phyloP scores from a whole-genome alignment of 2,797 vertebrate genomes.

The Artibeus jamaicensis region DNA sequence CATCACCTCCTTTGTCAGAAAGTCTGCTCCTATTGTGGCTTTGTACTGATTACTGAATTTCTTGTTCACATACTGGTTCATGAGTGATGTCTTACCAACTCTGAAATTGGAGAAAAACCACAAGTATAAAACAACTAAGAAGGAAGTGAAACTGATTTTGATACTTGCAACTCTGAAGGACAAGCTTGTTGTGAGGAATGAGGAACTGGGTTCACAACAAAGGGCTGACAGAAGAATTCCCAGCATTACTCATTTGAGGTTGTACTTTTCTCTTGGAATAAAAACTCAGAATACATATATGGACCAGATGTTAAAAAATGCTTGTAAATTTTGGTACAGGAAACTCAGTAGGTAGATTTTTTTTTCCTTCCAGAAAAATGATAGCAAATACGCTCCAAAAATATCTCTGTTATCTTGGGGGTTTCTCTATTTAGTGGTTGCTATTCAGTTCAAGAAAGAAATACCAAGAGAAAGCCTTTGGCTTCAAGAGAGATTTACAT shows the following conservation, averaged over 20 bases:
- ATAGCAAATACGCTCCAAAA: not conserved
- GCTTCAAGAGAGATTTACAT: not conserved
- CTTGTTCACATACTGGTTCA: slow-evolving; percentile 99
- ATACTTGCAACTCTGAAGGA: not conserved
- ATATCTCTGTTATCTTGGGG: not conserved
- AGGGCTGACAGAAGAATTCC: not conserved
- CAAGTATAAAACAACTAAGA: not conserved
- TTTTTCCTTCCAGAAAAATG: not conserved
- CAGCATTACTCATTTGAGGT: not conserved
- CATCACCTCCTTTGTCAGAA: slow-evolving; percentile 99
- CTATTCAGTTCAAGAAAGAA: not conserved
- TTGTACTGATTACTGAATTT: slow-evolving; percentile 99
- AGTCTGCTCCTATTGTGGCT: slow-evolving; percentile 99
- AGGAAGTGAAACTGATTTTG: not conserved
- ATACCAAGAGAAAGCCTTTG: not conserved
- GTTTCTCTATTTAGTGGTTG: not conserved
- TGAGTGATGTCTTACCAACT: slow-evolving; percentile 98
- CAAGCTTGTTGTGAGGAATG: not conserved
- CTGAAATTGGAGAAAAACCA: slow-evolving; percentile 79
- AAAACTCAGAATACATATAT: not conserved
- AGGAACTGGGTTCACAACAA: not conserved
- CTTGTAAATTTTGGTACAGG: not conserved
- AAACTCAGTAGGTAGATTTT: not conserved
- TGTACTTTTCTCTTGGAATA: not conserved
- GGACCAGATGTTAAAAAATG: not conserved